Evolutionary conservation across 2,797 vertebrate genomes (phyloP).

Genomic region (Rhincodon typus): DNA sequence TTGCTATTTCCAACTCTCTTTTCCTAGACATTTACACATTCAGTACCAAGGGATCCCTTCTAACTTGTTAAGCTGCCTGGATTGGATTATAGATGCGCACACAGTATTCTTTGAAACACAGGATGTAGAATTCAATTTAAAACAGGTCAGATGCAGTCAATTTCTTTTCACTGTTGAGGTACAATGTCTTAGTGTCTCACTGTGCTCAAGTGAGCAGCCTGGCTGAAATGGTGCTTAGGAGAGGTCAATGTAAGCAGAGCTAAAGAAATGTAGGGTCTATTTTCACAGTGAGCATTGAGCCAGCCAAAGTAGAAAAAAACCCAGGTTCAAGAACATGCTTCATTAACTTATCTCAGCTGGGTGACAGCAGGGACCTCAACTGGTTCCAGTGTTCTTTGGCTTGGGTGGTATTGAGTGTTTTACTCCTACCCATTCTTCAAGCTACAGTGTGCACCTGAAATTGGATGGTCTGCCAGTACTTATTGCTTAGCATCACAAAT

Average conservation of each 20-base stretch:
- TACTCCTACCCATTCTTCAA: neutral
- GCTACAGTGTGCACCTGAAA: neutral
- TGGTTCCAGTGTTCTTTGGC: neutral
- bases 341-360: neutral
- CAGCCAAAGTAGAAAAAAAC: neutral
- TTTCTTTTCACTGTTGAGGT: neutral
- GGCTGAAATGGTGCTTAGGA: neutral
- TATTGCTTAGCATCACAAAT: neutral
- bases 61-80: neutral
- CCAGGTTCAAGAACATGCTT: neutral
- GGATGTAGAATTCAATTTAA: neutral
- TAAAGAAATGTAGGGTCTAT: neutral
- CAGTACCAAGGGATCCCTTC: neutral
- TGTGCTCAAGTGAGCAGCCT: neutral
- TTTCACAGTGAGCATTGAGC: neutral
- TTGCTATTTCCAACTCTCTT: neutral
- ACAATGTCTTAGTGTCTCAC: neutral
- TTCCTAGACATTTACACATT: neutral
- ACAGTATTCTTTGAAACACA: neutral
- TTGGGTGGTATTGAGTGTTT: neutral
- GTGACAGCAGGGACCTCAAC: neutral
- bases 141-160: neutral
- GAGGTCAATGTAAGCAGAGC: neutral
- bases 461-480: neutral
- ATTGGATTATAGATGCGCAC: neutral